These are phyloP conservation scores for Psittacula echo DNA, from an alignment of 2,797 vertebrate genomes.

Conservation along the genomic window DNA sequence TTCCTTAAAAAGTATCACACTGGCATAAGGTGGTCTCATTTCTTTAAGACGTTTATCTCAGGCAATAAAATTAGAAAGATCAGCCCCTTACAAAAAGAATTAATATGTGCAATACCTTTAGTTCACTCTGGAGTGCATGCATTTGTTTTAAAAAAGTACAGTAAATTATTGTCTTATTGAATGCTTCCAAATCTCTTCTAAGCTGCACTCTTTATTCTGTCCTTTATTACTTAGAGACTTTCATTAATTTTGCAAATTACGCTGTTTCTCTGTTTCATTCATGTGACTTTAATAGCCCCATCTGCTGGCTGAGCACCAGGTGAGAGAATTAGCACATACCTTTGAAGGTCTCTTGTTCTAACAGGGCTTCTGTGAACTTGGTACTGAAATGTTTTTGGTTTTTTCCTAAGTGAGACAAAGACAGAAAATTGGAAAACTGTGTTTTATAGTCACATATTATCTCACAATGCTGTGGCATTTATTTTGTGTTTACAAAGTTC, in stretches of 20 bases:
- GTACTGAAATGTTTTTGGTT: not conserved
- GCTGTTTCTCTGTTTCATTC: conserved; percentile 18
- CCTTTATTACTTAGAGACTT: conserved; percentile 14
- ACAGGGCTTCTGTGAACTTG: conserved; percentile 11
- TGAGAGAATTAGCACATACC: not conserved
- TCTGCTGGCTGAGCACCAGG: conserved; percentile 62
- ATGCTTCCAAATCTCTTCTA: not conserved
- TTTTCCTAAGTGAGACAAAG: not conserved
- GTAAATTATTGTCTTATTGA: not conserved
- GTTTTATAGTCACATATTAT: not conserved
- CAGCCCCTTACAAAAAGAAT: not conserved
- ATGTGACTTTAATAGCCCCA: conserved; percentile 66
- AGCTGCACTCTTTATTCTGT: not conserved
- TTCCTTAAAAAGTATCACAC: not conserved
- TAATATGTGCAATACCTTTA: not conserved
- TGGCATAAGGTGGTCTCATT: not conserved
- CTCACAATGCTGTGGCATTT: not conserved
- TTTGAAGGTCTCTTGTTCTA: conserved; percentile 13
- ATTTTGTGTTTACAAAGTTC: not conserved
- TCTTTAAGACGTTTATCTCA: not conserved
- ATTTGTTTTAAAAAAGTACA: not conserved
- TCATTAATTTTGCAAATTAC: conserved; percentile 35
- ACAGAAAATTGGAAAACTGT: not conserved
- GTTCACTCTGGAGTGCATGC: not conserved
- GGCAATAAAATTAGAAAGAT: not conserved